phyloP scores from a whole-genome alignment of 2,113 vertebrate species.

The Spea multiplicata region DNA sequence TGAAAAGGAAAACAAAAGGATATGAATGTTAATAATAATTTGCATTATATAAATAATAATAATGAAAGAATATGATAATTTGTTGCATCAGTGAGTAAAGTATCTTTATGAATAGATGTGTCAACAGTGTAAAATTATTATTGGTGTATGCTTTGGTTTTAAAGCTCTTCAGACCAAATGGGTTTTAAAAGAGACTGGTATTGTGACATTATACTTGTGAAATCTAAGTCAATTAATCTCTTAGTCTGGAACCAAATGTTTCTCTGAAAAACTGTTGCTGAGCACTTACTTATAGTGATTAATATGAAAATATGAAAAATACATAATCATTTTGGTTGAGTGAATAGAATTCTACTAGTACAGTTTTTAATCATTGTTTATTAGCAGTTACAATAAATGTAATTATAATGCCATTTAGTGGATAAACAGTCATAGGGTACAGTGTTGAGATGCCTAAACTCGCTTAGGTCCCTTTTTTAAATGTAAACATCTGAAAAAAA shows the following conservation, averaged over 20 bases:
- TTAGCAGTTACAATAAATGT: too few relatives aligned
- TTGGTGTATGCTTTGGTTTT: conserved; percentile 23
- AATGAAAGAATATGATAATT: conserved; percentile 78
- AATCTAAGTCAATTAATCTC: conserved; percentile 37
- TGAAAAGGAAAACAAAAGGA: conserved; percentile 86
- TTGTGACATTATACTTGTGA: conserved; percentile 25
- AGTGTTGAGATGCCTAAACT: too few relatives aligned
- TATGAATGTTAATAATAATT: conserved; percentile 97
- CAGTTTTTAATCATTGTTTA: too few relatives aligned
- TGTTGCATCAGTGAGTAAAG: conserved; percentile 80
- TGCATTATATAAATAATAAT: conserved; percentile 98
- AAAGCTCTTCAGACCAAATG: conserved; percentile 37
- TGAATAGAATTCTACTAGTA: too few relatives aligned
- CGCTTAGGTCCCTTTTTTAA: too few relatives aligned
- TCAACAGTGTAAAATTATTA: conserved; percentile 31
- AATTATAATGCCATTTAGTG: too few relatives aligned
- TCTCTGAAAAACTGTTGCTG: conserved; percentile 11
- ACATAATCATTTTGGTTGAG: too few relatives aligned
- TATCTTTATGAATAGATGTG: conserved; percentile 64
- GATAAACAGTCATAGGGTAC: too few relatives aligned
- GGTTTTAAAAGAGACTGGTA: background rate
- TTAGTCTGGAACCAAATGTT: background rate
- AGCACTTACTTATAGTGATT: too few relatives aligned
- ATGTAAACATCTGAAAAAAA: too few relatives aligned
- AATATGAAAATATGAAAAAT: too few relatives aligned